These are phyloP conservation scores for Pollimyrus isidori DNA, from an alignment of 2,113 vertebrate species.

Conservation along the genomic window DNA sequence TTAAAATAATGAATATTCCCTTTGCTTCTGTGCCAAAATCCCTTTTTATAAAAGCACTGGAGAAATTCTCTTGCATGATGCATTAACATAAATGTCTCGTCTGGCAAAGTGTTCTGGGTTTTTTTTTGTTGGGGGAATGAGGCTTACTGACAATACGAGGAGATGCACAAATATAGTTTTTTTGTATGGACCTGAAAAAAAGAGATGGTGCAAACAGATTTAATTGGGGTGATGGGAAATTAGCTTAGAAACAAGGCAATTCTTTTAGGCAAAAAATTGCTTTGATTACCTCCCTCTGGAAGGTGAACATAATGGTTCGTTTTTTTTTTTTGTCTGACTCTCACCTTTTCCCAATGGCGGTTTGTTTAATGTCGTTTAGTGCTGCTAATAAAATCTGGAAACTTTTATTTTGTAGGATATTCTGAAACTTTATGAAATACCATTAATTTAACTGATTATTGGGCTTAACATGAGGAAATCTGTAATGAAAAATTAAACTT, in stretches of 20 bases:
- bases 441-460: conserved; percentile 6
- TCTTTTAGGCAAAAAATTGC: neutral
- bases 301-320: neutral
- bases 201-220: neutral
- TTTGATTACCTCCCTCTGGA: conserved; percentile 1
- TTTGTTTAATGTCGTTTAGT: neutral
- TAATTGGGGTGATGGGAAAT: neutral
- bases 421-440: neutral
- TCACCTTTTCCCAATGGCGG: neutral
- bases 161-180: neutral
- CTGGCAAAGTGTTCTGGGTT: neutral
- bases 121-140: neutral
- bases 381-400: neutral
- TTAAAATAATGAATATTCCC: conserved; percentile 10
- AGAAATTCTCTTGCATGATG: neutral
- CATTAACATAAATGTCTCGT: neutral
- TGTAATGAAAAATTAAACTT: neutral
- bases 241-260: neutral
- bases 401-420: neutral
- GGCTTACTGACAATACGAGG: too few relatives aligned
- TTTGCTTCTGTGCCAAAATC: neutral
- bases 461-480: neutral
- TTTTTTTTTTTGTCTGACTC: neutral
- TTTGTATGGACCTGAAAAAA: neutral
- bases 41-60: neutral